These are phyloP conservation scores for Cheiracanthium punctorium DNA, from an alignment of 2,888 invertebrate genomes.

Conservation along the genomic window DNA sequence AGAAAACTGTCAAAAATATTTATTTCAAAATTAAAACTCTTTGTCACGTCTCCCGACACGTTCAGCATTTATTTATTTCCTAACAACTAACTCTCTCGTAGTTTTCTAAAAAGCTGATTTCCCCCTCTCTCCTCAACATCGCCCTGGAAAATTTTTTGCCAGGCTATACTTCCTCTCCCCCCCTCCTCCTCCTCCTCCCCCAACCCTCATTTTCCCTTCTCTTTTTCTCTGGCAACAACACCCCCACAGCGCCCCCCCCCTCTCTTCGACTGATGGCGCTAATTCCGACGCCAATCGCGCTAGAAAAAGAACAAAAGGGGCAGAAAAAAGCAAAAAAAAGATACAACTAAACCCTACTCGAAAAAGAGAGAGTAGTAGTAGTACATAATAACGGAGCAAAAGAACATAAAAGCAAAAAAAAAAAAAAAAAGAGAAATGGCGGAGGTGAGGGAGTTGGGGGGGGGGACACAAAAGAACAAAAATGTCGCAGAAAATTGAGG, in stretches of 20 bases:
- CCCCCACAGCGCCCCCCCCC: background rate
- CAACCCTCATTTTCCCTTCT: too few relatives aligned
- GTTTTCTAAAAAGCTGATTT: background rate
- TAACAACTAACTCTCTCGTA: background rate
- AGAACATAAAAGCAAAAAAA: too few relatives aligned
- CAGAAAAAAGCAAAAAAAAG: conserved; percentile 29
- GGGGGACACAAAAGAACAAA: conserved; percentile 34
- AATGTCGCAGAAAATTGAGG: conserved; percentile 52
- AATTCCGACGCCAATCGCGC: conserved; percentile 64
- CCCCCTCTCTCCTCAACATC: background rate
- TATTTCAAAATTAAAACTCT: too few relatives aligned
- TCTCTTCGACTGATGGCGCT: conserved; percentile 52
- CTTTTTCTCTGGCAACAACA: too few relatives aligned
- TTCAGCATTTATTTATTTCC: conserved; percentile 1
- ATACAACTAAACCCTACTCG: background rate
- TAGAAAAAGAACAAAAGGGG: conserved; percentile 57
- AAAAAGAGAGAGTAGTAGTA: background rate
- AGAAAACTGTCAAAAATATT: too few relatives aligned
- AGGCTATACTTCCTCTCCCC: background rate
- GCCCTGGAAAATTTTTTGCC: background rate
- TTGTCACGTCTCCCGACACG: too few relatives aligned
- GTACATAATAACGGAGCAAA: background rate
- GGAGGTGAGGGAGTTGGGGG: too few relatives aligned
- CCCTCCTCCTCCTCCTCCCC: background rate
- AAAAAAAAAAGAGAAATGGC: background rate